Evolutionary conservation across 92 coral and sea anemone species (phyloP).

Genomic region (Pocillopora meandrina): DNA sequence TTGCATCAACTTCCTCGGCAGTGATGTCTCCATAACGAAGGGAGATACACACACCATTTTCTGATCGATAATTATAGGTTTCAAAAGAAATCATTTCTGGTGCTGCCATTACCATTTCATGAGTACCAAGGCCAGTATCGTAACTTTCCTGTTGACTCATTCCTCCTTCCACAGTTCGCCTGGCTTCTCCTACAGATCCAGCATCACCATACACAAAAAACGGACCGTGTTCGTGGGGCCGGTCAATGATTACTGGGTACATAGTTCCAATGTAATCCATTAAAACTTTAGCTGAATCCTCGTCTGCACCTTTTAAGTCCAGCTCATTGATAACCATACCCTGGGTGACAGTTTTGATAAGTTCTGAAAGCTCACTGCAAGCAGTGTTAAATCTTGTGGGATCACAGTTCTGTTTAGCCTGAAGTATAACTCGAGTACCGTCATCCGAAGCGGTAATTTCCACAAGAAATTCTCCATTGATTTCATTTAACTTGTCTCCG

Average conservation of each 20-base stretch:
- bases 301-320: background rate
- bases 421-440: conserved; percentile 36
- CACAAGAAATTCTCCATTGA: conserved; percentile 31
- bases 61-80: background rate
- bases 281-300: background rate
- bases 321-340: conserved; percentile 39
- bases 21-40: conserved; percentile 68
- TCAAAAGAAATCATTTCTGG: conserved; percentile 17
- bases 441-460: background rate
- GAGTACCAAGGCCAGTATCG: background rate
- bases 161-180: background rate
- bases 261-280: background rate
- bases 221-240: conserved; percentile 11
- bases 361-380: conserved; percentile 19
- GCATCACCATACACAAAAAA: conserved; percentile 56
- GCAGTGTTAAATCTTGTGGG: conserved; percentile 32
- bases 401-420: conserved; percentile 31
- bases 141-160: background rate
- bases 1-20: conserved; percentile 56
- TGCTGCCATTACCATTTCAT: background rate
- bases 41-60: conserved; percentile 41
- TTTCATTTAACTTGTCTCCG: background rate
- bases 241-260: conserved; percentile 46
- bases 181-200: conserved; percentile 19
- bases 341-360: conserved; percentile 31